Base-by-base conservation (phyloP, 2,888 invertebrate genomes). In the Thereva unica region DNA sequence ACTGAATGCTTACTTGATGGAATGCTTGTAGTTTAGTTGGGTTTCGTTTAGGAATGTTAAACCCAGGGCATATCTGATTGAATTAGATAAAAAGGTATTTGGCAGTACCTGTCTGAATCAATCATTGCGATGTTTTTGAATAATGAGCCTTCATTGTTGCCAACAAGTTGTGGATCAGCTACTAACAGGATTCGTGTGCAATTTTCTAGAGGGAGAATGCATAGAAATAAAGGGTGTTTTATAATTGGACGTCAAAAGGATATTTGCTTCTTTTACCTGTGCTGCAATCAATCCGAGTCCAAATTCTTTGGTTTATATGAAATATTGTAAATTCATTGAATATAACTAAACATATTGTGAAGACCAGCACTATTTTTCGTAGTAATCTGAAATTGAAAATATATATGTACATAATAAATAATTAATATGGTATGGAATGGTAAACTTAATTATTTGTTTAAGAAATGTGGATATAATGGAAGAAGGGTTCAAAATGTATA, bases 121-220 rank as follows among this genome's bases (percentile, higher is more conserved):
- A 91, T 93, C 74, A 91, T 86, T 41, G 89, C 87, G 42, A 96
- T 76, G 57, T 85, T 83, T 61, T 90, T 91, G 42, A 90, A 82
- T 54, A 85, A 84, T 64, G 85, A 83, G 3, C 86, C 81, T 64
- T 93, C 94, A 74, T 84, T 80, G 72, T 92, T 88, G 0, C 97
- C 97, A 72, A 95, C 86, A 68, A 97, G 86, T 81, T 97, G 97
- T 12, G 97, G 96, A 81, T 97, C 97, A 5, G 95, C 94, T 61
- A 93, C 89, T 59, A 91, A 84, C 56, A 92, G 78, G 66, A 92
- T 82, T 73, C 84, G 86, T 4, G 87, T 85, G 72, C 89, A 89
- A 66, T 84, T 83, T 4, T 75, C 81, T 80, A 56, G 47, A 73
- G 70, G 66, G 56, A 67, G 61, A 49, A 49, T 45, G 23, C 45